phyloP scores from a whole-genome alignment of 2,797 vertebrate genomes.

The Catharus ustulatus region DNA sequence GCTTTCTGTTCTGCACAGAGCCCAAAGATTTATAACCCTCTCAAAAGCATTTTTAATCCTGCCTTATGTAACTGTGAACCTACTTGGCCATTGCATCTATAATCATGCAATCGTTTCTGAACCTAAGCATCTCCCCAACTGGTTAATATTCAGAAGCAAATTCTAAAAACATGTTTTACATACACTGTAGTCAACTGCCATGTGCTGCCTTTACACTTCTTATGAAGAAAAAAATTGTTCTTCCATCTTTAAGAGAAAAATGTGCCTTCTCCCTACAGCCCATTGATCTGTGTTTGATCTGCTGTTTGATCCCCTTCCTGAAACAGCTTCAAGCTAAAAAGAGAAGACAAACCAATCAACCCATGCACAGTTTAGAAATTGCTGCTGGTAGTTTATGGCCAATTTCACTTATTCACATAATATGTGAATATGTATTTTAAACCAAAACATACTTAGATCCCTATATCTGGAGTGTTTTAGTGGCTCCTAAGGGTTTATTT shows the following conservation, averaged over 20 bases:
- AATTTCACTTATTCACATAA: neutral
- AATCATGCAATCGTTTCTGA: neutral
- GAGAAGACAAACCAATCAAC: neutral
- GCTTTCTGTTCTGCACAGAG: neutral
- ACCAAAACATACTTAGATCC: neutral
- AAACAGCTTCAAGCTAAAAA: neutral
- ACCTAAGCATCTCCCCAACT: neutral
- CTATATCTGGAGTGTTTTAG: neutral
- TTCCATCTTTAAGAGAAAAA: neutral
- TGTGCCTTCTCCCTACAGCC: neutral
- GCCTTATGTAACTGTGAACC: conserved; percentile 23
- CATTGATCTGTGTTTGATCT: neutral
- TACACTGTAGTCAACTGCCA: neutral
- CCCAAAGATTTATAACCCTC: conserved; percentile 22
- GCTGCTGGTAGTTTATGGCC: neutral
- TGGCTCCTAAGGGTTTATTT: neutral
- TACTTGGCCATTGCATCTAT: conserved; percentile 3
- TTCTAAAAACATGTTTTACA: neutral
- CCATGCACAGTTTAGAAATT: neutral
- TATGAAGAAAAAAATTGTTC: neutral
- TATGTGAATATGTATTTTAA: neutral
- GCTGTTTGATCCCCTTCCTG: neutral
- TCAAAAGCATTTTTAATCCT: conserved; percentile 38
- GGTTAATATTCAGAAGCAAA: neutral
- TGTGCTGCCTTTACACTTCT: neutral